phyloP scores from a whole-genome alignment of 2,797 vertebrate genomes.

The Luscinia luscinia region DNA sequence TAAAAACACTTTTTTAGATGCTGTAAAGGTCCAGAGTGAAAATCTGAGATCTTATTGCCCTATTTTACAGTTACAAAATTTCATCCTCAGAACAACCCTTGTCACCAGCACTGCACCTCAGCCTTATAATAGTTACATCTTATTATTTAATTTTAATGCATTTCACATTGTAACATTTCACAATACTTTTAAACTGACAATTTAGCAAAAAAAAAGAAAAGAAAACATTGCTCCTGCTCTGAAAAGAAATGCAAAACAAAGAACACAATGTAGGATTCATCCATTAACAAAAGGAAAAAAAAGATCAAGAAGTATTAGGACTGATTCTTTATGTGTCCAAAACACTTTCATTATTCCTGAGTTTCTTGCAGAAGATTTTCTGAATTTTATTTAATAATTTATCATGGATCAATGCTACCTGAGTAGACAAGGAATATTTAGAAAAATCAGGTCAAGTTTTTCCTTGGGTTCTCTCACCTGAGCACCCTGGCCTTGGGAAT shows the following conservation, averaged over 20 bases:
- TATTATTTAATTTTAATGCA: background rate
- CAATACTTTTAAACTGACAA: background rate
- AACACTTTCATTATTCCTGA: background rate
- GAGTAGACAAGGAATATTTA: background rate
- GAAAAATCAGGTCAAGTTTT: background rate
- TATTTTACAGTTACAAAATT: background rate
- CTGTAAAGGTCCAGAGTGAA: background rate
- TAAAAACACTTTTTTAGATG: background rate
- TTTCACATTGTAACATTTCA: rapidly evolving
- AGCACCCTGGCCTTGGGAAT: background rate
- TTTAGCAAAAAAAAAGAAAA: background rate
- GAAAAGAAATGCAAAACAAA: background rate
- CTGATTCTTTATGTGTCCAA: background rate
- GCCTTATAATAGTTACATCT: no score
- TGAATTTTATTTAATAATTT: background rate
- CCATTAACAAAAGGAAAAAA: background rate
- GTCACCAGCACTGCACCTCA: background rate
- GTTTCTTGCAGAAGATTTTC: background rate
- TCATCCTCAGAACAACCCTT: no score
- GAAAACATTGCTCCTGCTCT: background rate
- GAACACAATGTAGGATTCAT: rapidly evolving
- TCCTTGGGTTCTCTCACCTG: background rate
- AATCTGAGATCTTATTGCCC: background rate
- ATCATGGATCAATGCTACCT: rapidly evolving
- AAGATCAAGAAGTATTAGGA: background rate